Evolutionary conservation across 2,113 vertebrate species (phyloP).

Genomic region (Ellobius talpinus): DNA sequence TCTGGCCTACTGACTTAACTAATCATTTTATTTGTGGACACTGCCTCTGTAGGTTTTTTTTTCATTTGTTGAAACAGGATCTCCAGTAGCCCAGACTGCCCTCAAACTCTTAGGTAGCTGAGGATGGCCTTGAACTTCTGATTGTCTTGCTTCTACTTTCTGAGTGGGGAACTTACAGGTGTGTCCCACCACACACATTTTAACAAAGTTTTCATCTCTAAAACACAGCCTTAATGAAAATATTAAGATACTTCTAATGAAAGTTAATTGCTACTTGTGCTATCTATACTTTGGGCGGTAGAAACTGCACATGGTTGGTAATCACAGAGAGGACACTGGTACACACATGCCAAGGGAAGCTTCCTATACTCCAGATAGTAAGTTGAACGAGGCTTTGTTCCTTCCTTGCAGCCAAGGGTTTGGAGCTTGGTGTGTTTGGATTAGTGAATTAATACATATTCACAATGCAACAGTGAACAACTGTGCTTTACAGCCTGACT

Average conservation of each 20-base stretch:
- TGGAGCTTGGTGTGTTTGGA: constrained; percentile 24
- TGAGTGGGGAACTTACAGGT: background rate
- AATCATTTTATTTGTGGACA: constrained; percentile 51
- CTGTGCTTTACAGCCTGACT: constrained; percentile 45
- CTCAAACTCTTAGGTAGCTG: background rate
- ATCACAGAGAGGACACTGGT: background rate
- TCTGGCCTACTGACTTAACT: background rate
- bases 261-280: constrained; percentile 25
- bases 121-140: background rate
- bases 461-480: constrained; percentile 34
- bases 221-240: background rate
- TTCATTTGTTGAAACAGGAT: background rate
- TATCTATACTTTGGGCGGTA: background rate
- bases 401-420: constrained; percentile 34
- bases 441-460: constrained; percentile 46
- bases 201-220: background rate
- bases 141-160: background rate
- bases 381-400: constrained; percentile 31
- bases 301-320: constrained; percentile 20
- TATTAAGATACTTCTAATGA: background rate
- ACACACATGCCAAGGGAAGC: background rate
- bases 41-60: background rate
- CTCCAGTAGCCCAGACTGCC: background rate
- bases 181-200: background rate
- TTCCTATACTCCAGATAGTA: background rate